phyloP scores from a whole-genome alignment of 2,113 vertebrate species.

The Apteryx mantelli region DNA sequence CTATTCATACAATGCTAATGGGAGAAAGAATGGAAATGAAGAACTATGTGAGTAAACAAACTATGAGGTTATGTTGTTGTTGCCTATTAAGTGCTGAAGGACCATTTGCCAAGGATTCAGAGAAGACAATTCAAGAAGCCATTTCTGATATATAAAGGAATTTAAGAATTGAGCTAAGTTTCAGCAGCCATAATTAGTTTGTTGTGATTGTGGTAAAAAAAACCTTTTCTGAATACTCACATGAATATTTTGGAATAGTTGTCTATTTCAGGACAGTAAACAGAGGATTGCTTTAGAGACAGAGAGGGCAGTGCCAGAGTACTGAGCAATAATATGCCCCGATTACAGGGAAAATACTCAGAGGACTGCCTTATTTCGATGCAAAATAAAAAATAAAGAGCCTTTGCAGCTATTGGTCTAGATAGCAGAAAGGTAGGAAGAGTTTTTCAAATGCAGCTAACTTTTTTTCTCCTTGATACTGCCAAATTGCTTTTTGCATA shows the following conservation, averaged over 20 bases:
- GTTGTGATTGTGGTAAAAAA: neutral
- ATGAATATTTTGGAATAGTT: neutral
- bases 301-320: neutral
- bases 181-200: neutral
- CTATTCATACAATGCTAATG: neutral
- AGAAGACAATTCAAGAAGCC: neutral
- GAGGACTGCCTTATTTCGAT: neutral
- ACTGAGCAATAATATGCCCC: neutral
- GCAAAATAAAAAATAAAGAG: neutral
- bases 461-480: neutral
- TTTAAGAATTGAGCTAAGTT: neutral
- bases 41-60: neutral
- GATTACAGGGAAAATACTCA: neutral
- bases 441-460: neutral
- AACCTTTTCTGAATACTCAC: neutral
- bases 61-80: neutral
- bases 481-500: neutral
- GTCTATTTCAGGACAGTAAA: neutral
- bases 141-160: neutral
- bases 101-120: neutral
- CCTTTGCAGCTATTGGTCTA: neutral
- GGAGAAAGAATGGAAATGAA: neutral
- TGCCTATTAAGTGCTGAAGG: neutral
- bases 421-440: neutral
- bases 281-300: neutral